Evolutionary conservation across 2,113 vertebrate species (phyloP), one percentile per base, ranked within the genome.

Genomic region (Columba livia): DNA sequence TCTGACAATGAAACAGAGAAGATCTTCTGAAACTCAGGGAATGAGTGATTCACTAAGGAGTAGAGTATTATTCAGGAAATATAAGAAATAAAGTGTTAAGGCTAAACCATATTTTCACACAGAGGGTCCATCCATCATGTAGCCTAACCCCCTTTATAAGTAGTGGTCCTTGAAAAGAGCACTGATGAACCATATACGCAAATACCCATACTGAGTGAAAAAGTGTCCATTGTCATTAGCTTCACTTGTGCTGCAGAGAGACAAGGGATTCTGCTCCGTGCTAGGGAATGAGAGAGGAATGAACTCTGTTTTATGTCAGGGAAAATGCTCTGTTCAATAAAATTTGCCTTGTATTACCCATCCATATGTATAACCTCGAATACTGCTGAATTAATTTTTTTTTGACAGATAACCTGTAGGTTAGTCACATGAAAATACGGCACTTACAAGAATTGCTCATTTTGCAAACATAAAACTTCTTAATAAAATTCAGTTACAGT

Each of bases 401-500:
- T 91, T 87, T 36, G 8, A 83, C 58, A 54, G 54, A 73, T 86
- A 77, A 86, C 58, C 38, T 88, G 16, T 69, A 83, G 13, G 31
- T 80, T 86, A 86, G 36, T 77, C 34, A 70, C 34, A 54, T 77
- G 56, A 61, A 86, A 93, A 86, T 71, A 58, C 19, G 50, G 5
- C 31, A 65, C 32, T 70, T 77, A 69, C 15, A 72, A 65, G 38
- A 72, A 75, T 77, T 65, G 53, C 26, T 93, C n/a, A 44, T 75
- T 95, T 91, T 91, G 23, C 28, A 93, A 94, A 90, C 44, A 72
- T 58, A 65, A 89, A 85, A 51, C 32, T 61, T 50, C 57, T 84
- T 91, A 66, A 81, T 87, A 87, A 91, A 93, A 85, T 91, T 29
- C 28, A 81, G 73, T 66, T 81, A 67, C n/a, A 82, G 44, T 40